A percentile compares a stretch with the other conserved stretches of the same genome.
These are phyloP conservation scores for Halcyon badia DNA, from an alignment of 2,797 vertebrate species.

Conservation along the genomic window DNA sequence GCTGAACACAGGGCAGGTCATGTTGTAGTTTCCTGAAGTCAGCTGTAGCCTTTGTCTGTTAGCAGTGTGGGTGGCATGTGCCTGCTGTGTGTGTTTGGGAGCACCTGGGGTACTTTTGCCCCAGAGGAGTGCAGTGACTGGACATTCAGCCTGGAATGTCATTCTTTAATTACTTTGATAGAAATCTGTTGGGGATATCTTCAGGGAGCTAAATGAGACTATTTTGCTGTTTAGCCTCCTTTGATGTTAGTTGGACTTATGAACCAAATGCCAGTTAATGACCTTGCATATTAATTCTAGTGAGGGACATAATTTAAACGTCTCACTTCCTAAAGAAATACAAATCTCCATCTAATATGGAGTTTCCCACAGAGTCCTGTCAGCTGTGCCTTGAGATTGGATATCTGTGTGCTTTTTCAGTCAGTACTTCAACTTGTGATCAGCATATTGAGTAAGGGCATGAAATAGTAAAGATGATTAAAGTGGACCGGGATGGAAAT, in stretches of 20 bases:
- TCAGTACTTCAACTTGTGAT: background rate
- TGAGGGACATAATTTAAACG: background rate
- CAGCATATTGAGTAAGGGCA: background rate
- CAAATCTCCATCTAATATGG: background rate
- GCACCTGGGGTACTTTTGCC: background rate
- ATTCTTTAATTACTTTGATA: constrained; percentile 13
- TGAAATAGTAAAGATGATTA: background rate
- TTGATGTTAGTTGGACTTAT: background rate
- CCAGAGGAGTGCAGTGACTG: background rate
- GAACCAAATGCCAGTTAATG: background rate
- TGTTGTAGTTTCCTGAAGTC: background rate
- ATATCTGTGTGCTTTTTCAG: background rate
- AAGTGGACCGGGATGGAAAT: background rate
- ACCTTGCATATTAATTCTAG: background rate
- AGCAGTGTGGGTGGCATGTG: background rate
- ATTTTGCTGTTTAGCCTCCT: background rate
- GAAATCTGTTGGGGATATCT: background rate
- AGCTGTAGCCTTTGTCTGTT: background rate
- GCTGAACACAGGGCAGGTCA: background rate
- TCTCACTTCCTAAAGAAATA: background rate
- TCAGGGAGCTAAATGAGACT: background rate
- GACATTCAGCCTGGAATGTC: background rate
- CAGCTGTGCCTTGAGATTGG: background rate
- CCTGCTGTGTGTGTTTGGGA: background rate
- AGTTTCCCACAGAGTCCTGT: background rate